These are phyloP conservation scores for Halictus rubicundus DNA, from an alignment of 1,140 invertebrate genomes.

Conservation along the genomic window DNA sequence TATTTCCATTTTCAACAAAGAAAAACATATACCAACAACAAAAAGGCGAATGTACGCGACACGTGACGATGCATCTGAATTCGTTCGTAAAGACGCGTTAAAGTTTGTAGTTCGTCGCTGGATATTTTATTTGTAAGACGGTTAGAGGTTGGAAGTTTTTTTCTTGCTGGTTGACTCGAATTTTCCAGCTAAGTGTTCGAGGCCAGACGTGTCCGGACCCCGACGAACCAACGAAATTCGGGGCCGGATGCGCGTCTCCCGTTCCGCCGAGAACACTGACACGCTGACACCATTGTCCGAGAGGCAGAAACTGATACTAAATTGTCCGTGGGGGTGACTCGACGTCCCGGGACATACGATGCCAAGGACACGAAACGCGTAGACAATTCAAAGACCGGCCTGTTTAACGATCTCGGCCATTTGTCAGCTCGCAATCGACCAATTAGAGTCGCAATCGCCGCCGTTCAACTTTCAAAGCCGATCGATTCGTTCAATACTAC, in stretches of 20 bases:
- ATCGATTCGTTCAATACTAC: no score
- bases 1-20: no score
- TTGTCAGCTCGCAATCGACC: slow-evolving; percentile 43
- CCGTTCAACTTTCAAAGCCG: background rate
- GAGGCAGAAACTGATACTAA: slow-evolving; percentile 61
- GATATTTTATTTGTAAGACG: no score
- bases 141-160: no score
- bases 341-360: slow-evolving; percentile 33
- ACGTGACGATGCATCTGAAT: no score
- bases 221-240: slow-evolving; percentile 28
- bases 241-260: slow-evolving; percentile 43
- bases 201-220: background rate
- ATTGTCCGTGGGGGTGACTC: slow-evolving; percentile 29
- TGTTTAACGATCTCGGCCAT: slow-evolving; percentile 46
- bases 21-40: no score
- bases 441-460: slow-evolving; percentile 48
- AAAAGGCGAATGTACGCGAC: no score
- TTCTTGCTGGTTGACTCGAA: no score
- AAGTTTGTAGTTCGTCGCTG: no score
- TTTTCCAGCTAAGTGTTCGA: no score
- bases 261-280: slow-evolving; percentile 20
- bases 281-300: slow-evolving; percentile 60
- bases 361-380: slow-evolving; percentile 38
- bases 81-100: no score
- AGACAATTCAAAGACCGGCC: slow-evolving; percentile 8